These are phyloP conservation scores for Chloropsis hardwickii DNA, from an alignment of 2,113 vertebrate genomes.

Conservation along the genomic window DNA sequence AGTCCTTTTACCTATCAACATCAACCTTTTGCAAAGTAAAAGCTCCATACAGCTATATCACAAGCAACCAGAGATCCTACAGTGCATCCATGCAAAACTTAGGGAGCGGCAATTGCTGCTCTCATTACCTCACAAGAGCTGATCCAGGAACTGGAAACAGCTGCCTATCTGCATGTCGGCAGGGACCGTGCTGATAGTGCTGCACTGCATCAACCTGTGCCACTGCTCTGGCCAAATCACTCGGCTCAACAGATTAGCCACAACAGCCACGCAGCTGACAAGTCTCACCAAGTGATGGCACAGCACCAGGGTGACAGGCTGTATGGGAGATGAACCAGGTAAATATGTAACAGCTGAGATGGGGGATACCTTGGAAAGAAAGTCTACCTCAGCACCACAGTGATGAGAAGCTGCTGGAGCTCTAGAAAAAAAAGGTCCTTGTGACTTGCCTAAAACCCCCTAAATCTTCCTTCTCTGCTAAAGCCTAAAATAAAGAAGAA, in stretches of 20 bases:
- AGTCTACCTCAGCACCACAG: neutral
- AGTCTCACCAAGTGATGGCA: neutral
- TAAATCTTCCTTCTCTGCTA: neutral
- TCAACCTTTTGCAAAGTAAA: neutral
- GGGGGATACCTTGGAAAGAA: neutral
- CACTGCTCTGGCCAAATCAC: neutral
- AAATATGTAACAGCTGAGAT: neutral
- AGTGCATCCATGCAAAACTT: neutral
- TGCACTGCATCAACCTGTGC: accelerated
- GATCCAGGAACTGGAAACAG: neutral
- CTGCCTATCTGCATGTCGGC: neutral
- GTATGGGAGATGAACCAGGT: neutral
- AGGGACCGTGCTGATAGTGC: neutral
- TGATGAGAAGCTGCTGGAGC: neutral
- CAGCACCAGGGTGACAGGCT: neutral
- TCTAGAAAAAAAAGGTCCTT: neutral
- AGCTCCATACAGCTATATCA: neutral
- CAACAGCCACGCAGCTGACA: neutral
- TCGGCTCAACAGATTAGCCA: neutral
- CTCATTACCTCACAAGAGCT: neutral
- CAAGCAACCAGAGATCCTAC: neutral
- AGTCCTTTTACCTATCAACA: neutral
- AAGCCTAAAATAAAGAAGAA: constrained; percentile 40
- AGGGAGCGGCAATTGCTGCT: neutral
- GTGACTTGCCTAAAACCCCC: neutral